Evolutionary conservation across 2,888 invertebrate species (phyloP).

Genomic region (Beris chalybata): DNA sequence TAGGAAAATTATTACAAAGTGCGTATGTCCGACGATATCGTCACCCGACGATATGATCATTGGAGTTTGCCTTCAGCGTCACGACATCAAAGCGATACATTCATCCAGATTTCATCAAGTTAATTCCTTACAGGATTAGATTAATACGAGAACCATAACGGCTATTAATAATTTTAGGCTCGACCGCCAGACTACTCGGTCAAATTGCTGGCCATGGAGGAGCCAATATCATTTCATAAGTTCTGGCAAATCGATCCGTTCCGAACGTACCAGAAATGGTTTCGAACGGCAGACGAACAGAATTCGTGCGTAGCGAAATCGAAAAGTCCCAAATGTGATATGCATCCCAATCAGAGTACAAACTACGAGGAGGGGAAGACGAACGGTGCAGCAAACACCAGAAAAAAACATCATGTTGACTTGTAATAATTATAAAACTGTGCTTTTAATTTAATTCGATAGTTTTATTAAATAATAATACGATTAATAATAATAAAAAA

Average conservation of each 20-base stretch:
- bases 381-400: slow-evolving; percentile 12
- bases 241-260: slow-evolving; percentile 84
- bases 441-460: slow-evolving; percentile 6
- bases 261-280: slow-evolving; percentile 75
- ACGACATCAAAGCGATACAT: slow-evolving; percentile 70
- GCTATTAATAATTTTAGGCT: slow-evolving; percentile 62
- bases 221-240: slow-evolving; percentile 89
- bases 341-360: slow-evolving; percentile 35
- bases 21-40: slow-evolving; percentile 69
- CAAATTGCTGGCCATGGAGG: slow-evolving; percentile 59
- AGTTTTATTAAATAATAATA: neutral
- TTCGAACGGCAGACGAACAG: slow-evolving; percentile 61
- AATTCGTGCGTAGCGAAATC: neutral
- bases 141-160: neutral
- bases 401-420: slow-evolving; percentile 33
- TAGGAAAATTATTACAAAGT: slow-evolving; percentile 61
- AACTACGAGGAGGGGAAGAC: slow-evolving; percentile 9
- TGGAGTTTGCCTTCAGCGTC: slow-evolving; percentile 73
- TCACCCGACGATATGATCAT: slow-evolving; percentile 92
- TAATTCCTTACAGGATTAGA: slow-evolving; percentile 36
- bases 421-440: slow-evolving; percentile 29
- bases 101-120: slow-evolving; percentile 87
- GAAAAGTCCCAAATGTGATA: slow-evolving; percentile 32
- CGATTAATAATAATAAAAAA: slow-evolving; percentile 4
- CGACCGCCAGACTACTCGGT: slow-evolving; percentile 80